A percentile compares a stretch with the other conserved stretches of the same genome.
Evolutionary conservation across 2,113 vertebrate genomes (phyloP).

Genomic region (Oryzias woworae): DNA sequence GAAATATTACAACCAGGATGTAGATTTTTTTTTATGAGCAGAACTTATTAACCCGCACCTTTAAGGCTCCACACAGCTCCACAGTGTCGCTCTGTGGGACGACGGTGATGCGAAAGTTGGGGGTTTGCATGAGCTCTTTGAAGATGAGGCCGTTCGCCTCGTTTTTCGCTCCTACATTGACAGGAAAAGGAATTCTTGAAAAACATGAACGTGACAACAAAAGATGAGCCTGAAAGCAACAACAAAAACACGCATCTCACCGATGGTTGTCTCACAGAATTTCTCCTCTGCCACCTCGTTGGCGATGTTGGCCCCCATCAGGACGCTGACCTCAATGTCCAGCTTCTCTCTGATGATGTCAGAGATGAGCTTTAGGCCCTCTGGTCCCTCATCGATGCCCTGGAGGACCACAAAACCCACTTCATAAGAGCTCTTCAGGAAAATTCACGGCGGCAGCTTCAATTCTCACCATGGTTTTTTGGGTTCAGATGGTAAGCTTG

Average conservation of each 20-base stretch:
- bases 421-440: no score
- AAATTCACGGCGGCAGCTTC: no score
- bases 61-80: constrained; percentile 87
- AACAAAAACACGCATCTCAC: constrained; percentile 53
- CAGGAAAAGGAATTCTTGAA: not conserved
- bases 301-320: constrained; percentile 89
- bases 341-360: constrained; percentile 86
- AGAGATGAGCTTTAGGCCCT: constrained; percentile 82
- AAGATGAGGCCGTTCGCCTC: constrained; percentile 76
- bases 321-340: constrained; percentile 83
- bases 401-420: constrained; percentile 31
- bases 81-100: constrained; percentile 82
- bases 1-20: not conserved
- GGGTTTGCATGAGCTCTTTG: constrained; percentile 85
- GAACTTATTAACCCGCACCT: constrained; percentile 61
- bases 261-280: constrained; percentile 88
- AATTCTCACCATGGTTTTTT: no score
- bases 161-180: constrained; percentile 78
- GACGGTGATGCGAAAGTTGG: constrained; percentile 84
- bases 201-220: not conserved
- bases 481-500: no score
- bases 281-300: constrained; percentile 86
- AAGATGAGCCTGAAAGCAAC: no score
- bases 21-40: no score
- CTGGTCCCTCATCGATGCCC: constrained; percentile 83